Base-by-base conservation (phyloP, 2,888 invertebrate genomes). In the Microplitis manilae region DNA sequence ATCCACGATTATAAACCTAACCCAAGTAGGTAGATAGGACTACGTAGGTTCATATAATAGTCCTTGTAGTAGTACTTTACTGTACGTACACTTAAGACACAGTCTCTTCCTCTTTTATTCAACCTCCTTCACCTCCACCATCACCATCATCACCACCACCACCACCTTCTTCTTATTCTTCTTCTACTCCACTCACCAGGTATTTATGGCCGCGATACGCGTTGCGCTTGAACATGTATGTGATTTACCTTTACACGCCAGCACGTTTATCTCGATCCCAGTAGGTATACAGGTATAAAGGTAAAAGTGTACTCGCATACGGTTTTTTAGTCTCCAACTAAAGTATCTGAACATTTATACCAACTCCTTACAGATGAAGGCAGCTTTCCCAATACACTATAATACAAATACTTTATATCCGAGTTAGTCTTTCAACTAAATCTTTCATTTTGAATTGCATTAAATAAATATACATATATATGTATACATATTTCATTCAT, bases 201-300 rank as follows among this genome's bases (percentile, higher is more conserved):
- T 73, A 77, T 77, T 77, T 77, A 77, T 77, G 68, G 72, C 68
- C 61, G 50, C 50, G 73, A 77, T 77, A 76, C 68, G 68, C 72
- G 62, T 60, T 73, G 73, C 73, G 77, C 77, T 68, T 68, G 68
- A 73, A 71, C 76, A 76, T 70, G 72, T 76, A 68, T 77, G 77
- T 77, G 77, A 77, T 77, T 77, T 73, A 77, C 77, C 77, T 77
- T 68, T 73, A 77, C 77, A 77, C 40, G 77, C 73, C 62, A 69
- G 73, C 73, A 68, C 73, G 77, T 77, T 77, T 77, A 77, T 77
- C 77, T 77, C 77, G 73, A 72, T 72, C 40, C 40, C 6, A 41
- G 64, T 15, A 71, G 41, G 39, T 62, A 72, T 64, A 64, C 62
- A 64, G 6, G 20, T 40, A 40, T 9, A 17, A 41, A 40, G 17